A percentile compares a stretch with the other conserved stretches of the same genome.
Evolutionary conservation across 2,888 invertebrate genomes (phyloP).

Genomic region (Didymodactylos carnosus): DNA sequence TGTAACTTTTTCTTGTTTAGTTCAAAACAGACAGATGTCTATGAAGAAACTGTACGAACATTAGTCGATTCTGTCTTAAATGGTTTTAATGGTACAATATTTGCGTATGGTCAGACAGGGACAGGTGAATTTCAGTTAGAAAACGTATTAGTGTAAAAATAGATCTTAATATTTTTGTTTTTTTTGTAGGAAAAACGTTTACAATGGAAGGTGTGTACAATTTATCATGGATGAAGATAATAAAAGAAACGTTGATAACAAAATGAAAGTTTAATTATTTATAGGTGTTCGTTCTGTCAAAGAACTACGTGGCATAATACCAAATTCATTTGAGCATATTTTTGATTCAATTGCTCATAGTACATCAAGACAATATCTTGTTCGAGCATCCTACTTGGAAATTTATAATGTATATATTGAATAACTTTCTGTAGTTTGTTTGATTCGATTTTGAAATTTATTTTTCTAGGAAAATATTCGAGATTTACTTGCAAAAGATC

Average conservation of each 20-base stretch:
- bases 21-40: constrained; percentile 8
- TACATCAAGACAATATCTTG: constrained; percentile 45
- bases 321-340: constrained; percentile 30
- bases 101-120: constrained; percentile 78
- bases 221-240: constrained; percentile 29
- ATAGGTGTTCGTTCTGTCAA: constrained; percentile 24
- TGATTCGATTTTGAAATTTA: background rate
- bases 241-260: background rate
- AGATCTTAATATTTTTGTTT: too few relatives aligned
- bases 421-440: background rate
- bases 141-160: too few relatives aligned
- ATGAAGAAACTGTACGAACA: constrained; percentile 25
- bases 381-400: constrained; percentile 58
- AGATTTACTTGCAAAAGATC: constrained; percentile 46
- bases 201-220: constrained; percentile 79
- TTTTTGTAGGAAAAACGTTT: constrained; percentile 68
- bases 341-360: constrained; percentile 49
- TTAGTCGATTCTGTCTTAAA: constrained; percentile 45
- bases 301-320: constrained; percentile 44
- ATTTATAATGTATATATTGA: constrained; percentile 44
- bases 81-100: constrained; percentile 75
- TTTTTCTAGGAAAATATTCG: constrained; percentile 46
- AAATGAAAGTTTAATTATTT: background rate
- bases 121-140: too few relatives aligned
- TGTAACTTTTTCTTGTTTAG: background rate